phyloP scores from a whole-genome alignment of 2,888 invertebrate species.

The Bhutanitis thaidina region DNA sequence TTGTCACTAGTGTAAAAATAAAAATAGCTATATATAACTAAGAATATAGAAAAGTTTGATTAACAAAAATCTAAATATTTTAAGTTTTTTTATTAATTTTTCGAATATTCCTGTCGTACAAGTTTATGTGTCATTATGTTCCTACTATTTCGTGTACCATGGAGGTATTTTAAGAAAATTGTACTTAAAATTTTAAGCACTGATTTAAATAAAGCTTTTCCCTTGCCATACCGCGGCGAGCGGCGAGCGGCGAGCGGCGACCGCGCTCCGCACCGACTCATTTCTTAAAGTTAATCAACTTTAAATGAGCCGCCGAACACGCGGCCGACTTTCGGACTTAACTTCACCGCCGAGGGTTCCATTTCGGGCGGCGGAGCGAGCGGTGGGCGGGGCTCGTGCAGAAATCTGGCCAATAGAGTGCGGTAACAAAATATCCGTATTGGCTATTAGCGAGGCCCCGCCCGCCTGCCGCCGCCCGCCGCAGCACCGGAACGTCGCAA shows the following conservation, averaged over 20 bases:
- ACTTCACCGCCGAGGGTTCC: slow-evolving; percentile 34
- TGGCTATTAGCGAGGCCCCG: slow-evolving; percentile 79
- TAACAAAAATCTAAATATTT: too few relatives aligned
- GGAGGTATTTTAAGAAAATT: slow-evolving; percentile 10
- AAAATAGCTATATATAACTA: too few relatives aligned
- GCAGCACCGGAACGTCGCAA: slow-evolving; percentile 35
- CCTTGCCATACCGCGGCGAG: background rate
- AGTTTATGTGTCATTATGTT: slow-evolving; percentile 11
- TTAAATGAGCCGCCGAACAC: slow-evolving; percentile 58
- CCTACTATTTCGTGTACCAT: slow-evolving; percentile 13
- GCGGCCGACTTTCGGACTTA: slow-evolving; percentile 43
- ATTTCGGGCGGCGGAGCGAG: slow-evolving; percentile 37
- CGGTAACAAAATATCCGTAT: slow-evolving; percentile 80
- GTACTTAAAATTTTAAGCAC: slow-evolving; percentile 12
- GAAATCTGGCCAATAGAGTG: slow-evolving; percentile 82
- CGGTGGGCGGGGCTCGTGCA: slow-evolving; percentile 72
- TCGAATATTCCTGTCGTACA: background rate
- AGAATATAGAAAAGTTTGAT: too few relatives aligned
- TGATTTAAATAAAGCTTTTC: slow-evolving; percentile 16
- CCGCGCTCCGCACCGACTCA: slow-evolving; percentile 38
- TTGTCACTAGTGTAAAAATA: too few relatives aligned
- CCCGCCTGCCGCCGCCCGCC: slow-evolving; percentile 48
- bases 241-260: slow-evolving; percentile 2
- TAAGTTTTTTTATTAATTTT: too few relatives aligned
- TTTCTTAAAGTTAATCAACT: slow-evolving; percentile 79